Evolutionary conservation across 2,888 invertebrate species (phyloP).

Genomic region (Leucophora obtusa): DNA sequence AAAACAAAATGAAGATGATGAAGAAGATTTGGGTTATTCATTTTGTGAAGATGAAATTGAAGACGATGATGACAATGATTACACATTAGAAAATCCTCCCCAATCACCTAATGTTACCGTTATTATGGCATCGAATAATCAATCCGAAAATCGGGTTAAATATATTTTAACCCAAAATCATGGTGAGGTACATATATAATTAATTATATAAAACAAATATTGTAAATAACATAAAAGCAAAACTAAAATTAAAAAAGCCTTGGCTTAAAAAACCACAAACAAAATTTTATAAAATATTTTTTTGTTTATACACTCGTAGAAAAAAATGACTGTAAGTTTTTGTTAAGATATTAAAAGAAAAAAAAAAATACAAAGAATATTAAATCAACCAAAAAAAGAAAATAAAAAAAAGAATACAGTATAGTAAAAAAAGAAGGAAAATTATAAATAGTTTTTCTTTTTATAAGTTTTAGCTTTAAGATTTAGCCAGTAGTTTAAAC

Average conservation of each 20-base stretch:
- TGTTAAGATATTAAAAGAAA: constrained; percentile 23
- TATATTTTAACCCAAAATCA: constrained; percentile 72
- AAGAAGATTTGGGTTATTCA: constrained; percentile 74
- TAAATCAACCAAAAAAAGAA: constrained; percentile 26
- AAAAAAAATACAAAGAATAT: constrained; percentile 45
- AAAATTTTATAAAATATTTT: constrained; percentile 36
- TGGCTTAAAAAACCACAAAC: constrained; percentile 52
- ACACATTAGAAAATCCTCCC: background rate
- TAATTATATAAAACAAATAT: background rate
- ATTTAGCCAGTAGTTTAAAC: constrained; percentile 54
- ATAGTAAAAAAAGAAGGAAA: constrained; percentile 27
- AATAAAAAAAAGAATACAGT: constrained; percentile 23
- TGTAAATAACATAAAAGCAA: constrained; percentile 42
- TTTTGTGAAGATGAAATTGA: constrained; percentile 71
- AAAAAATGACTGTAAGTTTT: constrained; percentile 55
- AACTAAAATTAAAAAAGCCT: constrained; percentile 68
- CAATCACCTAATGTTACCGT: constrained; percentile 67
- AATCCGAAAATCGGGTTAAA: constrained; percentile 67
- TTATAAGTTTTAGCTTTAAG: constrained; percentile 59
- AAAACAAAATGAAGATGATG: constrained; percentile 65
- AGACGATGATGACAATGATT: constrained; percentile 49
- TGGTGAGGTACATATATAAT: constrained; percentile 72
- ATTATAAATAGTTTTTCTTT: constrained; percentile 56
- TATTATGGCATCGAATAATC: constrained; percentile 59
- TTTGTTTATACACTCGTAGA: constrained; percentile 48